A percentile compares a stretch with the other conserved stretches of the same genome.
Conservation (phyloP, 2,113 vertebrate genomes). For the Prietella phreatophila region DNA sequence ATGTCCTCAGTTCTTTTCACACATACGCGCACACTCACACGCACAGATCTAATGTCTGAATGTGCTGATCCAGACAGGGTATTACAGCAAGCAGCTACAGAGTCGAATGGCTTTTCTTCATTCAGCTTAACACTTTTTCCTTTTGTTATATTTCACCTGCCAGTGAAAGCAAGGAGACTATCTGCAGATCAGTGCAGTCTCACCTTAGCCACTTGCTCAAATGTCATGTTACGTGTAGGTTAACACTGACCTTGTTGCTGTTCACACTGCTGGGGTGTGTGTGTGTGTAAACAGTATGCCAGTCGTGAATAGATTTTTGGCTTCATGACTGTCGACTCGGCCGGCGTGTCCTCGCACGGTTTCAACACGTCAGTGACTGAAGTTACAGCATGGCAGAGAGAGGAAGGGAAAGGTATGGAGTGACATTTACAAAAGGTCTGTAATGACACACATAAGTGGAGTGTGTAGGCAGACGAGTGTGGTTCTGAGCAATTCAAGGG, state of each 20-base stretch:
- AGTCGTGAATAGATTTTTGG: neutral
- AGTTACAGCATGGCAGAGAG: neutral
- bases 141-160: conserved; percentile 18
- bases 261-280: neutral
- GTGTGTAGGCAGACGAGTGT: conserved; percentile 1
- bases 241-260: neutral
- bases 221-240: neutral
- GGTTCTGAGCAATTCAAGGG: neutral
- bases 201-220: neutral
- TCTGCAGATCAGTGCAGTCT: conserved; percentile 20
- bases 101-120: conserved; percentile 6
- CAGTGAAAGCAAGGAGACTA: conserved; percentile 2
- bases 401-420: neutral
- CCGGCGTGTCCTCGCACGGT: neutral
- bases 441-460: conserved; percentile 24
- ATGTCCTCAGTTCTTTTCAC: neutral
- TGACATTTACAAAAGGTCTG: neutral
- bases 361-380: neutral
- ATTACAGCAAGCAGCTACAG: conserved; percentile 10
- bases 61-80: conserved; percentile 25
- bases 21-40: neutral
- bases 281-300: neutral
- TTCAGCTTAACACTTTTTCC: conserved; percentile 8
- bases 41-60: neutral
- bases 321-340: neutral